Base-by-base conservation (phyloP, 2,113 vertebrate genomes). In the Pteronura brasiliensis region DNA sequence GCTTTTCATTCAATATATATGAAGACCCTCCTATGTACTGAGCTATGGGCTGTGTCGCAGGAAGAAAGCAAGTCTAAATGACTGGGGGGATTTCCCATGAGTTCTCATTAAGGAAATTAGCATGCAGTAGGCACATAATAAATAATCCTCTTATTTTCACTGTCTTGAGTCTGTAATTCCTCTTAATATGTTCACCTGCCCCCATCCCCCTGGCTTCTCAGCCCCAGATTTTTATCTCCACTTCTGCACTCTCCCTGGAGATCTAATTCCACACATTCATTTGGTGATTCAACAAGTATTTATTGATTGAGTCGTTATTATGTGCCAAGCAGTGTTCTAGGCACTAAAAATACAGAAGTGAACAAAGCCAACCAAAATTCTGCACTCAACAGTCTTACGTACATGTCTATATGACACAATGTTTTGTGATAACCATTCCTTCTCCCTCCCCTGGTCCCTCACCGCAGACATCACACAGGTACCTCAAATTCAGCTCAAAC, bases 281-380 rank as follows among this genome's bases (percentile, higher is more conserved):
- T 57, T 71, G 76, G 67, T 21, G 59, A 86, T 49, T 96, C 55
- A 83, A 83, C 87, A 95, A 82, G 85, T n/a, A 18, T 47, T 27
- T 82, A 49, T 42, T 20, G 72, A 61, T 44, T 0, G 3, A 79
- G n/a, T 23, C 80, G 15, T 15, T 83, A 21, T 18, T 74, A 42
- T 11, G 29, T 36, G 71, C 34, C 67, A 86, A 81, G n/a, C 10
- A 39, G 52, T 52, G 1, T 63, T 74, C 36, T 67, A n/a, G 4
- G 20, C 57, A 47, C 36, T 83, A 88, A 95, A 92, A 92, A 95
- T 25, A 67, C 23, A 77, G 47, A 92, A 27, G 18, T 79, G n/a
- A 95, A 71, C 65, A 72, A 85, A 91, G 44, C 31, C n/a, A 80
- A n/a, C 74, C 71, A 36, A 72, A 94, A 85, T 39, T 27, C 36